Percentiles rank a stretch among this genome's conserved stretches.
phyloP scores from a whole-genome alignment of 2,888 invertebrate species.

The Cyrtodaria siliqua region DNA sequence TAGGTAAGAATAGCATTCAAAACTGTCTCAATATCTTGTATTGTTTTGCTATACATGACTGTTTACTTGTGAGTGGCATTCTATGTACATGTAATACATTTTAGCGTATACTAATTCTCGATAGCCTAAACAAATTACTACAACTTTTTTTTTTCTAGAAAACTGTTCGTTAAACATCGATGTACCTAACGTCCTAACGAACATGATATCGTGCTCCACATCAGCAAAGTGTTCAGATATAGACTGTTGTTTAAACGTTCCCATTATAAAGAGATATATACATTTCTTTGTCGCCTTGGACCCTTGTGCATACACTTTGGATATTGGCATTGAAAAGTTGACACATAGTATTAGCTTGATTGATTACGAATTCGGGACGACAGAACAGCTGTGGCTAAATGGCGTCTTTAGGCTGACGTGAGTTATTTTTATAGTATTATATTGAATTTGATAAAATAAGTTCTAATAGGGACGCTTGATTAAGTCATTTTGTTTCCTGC shows the following conservation, averaged over 20 bases:
- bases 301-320: constrained; percentile 29
- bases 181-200: constrained; percentile 20
- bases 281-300: constrained; percentile 23
- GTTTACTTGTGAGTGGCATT: no score
- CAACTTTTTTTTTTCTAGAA: no score
- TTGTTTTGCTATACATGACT: no score
- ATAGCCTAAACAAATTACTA: no score
- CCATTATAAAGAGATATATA: constrained; percentile 22
- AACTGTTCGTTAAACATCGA: constrained; percentile 25
- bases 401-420: constrained; percentile 59
- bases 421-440: no score
- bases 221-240: constrained; percentile 56
- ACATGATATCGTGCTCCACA: constrained; percentile 42
- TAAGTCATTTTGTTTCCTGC: no score
- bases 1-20: no score
- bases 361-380: constrained; percentile 43
- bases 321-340: constrained; percentile 28
- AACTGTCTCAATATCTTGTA: no score
- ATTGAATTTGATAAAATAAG: no score
- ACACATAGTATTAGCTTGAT: constrained; percentile 21
- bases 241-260: constrained; percentile 58
- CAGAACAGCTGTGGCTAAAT: constrained; percentile 53
- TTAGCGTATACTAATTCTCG: no score
- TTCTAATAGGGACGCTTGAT: no score
- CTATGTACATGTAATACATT: no score